Base-by-base conservation (phyloP, 2,797 vertebrate species). In the Artibeus jamaicensis region DNA sequence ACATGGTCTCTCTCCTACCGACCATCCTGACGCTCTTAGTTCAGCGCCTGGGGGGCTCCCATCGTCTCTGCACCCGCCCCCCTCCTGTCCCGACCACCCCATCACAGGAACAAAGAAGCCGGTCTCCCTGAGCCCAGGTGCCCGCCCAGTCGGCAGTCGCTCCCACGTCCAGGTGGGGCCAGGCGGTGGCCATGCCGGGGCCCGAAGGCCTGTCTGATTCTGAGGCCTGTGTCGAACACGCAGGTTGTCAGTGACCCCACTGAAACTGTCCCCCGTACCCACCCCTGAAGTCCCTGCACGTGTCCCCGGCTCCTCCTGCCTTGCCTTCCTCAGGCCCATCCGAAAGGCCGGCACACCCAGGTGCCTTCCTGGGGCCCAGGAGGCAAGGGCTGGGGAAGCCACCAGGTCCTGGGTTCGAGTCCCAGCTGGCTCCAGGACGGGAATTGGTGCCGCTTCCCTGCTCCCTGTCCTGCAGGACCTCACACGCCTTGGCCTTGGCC, bases 21-120 rank as follows among this genome's bases (percentile, higher is more conserved):
- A 1, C 1, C 0, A 0, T 50, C 32, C 50, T 14, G 12, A 19
- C 1, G 4, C 42, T n/a, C 21, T 34, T 3, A 32, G 37, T 46
- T 53, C 24, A 32, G 70, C 50, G 16, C 4, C 9, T 26, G 55
- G 46, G 83, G 74, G 55, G 50, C 73, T 42, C 7, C 0, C 19
- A 29, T 9, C 14, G 21, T 37, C 83, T 82, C 15, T 5, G n/a
- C 50, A 15, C 78, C n/a, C 18, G n/a, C 29, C 6, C 9, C 8
- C 29, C 6, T 6, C 8, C 14, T 2, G 0, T 3, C 55, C 39
- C 26, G 15, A 7, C 11, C 15, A n/a, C n/a, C 16, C 73, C 24
- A 14, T 24, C 9, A 62, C 59, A 86, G 68, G 26, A 34, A n/a
- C 77, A 26, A 16, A 7, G 22, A 22, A 37, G 34, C 21, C 5